Evolutionary conservation across 1,140 invertebrate species (phyloP), one percentile per base, ranked within the genome.

Genomic region (Drosophila miranda): DNA sequence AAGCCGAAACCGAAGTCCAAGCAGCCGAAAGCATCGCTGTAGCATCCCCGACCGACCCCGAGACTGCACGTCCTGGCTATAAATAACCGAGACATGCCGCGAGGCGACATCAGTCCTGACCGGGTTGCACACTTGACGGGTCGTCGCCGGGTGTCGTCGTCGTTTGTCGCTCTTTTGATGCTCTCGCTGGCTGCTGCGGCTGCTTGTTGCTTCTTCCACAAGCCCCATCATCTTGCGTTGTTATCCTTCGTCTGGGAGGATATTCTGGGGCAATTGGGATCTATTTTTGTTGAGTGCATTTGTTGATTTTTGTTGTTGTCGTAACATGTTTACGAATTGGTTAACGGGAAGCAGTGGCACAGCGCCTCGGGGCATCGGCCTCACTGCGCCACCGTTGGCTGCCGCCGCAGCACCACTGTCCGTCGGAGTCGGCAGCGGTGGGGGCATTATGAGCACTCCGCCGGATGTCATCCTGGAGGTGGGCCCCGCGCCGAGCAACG

Each of bases 401-500:
- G n/a, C 41, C 54, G 34, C 28, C n/a, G 30, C 30, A 7, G 44
- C 42, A 68, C 66, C 38, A 45, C 34, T 28, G 6, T 41, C 52
- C 3, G 16, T 42, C 28, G 42, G 16, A 13, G 51, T 68, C 2
- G 69, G 88, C 51, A 84, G 46, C 28, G 42, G 16, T n/a, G 57
- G 71, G 1, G 69, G 88, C 50, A 84, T 75, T 5, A 70, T 90
- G 54, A 76, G 83, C 80, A 77, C 92, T 75, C 88, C 93, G 74
- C 94, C 94, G 6, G 94, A 95, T 77, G 93, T 95, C 0, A 90
- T 94, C 16, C 90, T 95, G 0, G 92, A 93, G 81, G 94, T 95
- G 7, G 94, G 94, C 0, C 93, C 93, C 19, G 68, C 93, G 21
- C 82, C 89, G 4, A 55, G 52, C 3, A 92, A 93, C 58, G 93